phyloP scores from a whole-genome alignment of 2,113 vertebrate species.

The Gadus chalcogrammus region DNA sequence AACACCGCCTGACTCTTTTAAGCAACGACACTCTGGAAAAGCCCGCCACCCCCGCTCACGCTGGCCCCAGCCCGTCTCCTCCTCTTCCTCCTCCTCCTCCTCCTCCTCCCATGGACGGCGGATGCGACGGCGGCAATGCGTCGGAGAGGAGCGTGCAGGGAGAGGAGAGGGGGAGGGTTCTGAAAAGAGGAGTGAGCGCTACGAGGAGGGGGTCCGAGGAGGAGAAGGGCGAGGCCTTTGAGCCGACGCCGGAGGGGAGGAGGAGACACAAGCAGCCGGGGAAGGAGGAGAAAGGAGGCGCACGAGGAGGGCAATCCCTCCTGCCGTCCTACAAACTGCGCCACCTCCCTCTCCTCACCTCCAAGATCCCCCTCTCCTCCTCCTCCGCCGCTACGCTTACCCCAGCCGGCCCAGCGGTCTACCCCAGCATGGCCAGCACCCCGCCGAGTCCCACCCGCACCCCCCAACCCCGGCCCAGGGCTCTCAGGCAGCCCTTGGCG shows the following conservation, averaged over 20 bases:
- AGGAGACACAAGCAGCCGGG: neutral
- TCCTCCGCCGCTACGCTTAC: neutral
- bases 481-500: neutral
- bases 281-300: slow-evolving; percentile 1
- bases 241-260: neutral
- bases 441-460: neutral
- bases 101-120: no score
- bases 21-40: no score
- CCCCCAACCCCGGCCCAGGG: neutral
- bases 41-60: no score
- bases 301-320: slow-evolving; percentile 12
- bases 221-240: neutral
- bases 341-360: slow-evolving; percentile 30
- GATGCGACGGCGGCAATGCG: neutral
- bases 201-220: slow-evolving; percentile 2
- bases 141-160: neutral
- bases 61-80: no score
- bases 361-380: neutral
- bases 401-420: neutral
- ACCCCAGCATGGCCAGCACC: neutral
- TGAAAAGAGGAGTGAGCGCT: neutral
- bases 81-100: no score
- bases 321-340: slow-evolving; percentile 42
- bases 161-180: neutral
- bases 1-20: no score